These are phyloP conservation scores for Drosophila azteca DNA, from an alignment of 1,140 invertebrate species.

Conservation along the genomic window DNA sequence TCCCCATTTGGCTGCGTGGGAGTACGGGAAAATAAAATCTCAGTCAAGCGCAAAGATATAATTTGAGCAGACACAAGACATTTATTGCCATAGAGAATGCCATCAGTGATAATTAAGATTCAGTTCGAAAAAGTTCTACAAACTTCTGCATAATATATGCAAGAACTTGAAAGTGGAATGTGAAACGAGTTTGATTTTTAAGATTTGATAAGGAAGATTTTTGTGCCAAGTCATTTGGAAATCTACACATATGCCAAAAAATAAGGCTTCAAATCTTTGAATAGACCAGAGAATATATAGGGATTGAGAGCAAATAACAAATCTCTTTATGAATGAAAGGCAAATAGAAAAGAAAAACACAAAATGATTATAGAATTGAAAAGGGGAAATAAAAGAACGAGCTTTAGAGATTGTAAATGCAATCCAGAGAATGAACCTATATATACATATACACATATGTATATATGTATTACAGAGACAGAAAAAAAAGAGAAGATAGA, in stretches of 20 bases:
- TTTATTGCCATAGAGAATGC: constrained; percentile 34
- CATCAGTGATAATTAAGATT: constrained; percentile 17
- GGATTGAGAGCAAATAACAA: neutral
- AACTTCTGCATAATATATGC: constrained; percentile 7
- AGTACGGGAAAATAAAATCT: neutral
- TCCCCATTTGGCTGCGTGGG: constrained; percentile 24
- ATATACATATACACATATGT: too few species aligned
- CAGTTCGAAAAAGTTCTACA: constrained; percentile 6
- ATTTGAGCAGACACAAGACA: constrained; percentile 18
- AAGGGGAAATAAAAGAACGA: constrained; percentile 1
- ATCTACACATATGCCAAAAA: constrained; percentile 3
- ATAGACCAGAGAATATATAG: neutral
- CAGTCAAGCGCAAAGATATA: constrained; percentile 19
- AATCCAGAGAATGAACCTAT: neutral
- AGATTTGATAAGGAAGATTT: constrained; percentile 22
- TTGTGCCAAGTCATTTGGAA: constrained; percentile 15
- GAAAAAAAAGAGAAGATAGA: neutral
- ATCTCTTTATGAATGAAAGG: constrained; percentile 22
- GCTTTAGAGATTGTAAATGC: constrained; percentile 21
- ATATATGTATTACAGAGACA: too few species aligned
- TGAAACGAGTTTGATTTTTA: constrained; percentile 26
- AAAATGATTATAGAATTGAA: constrained; percentile 63
- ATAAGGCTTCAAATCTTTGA: constrained; percentile 8
- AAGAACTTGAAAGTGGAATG: constrained; percentile 14
- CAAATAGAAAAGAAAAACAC: neutral